Evolutionary conservation across 2,888 invertebrate species (phyloP).

Genomic region (Drosophila birchii): DNA sequence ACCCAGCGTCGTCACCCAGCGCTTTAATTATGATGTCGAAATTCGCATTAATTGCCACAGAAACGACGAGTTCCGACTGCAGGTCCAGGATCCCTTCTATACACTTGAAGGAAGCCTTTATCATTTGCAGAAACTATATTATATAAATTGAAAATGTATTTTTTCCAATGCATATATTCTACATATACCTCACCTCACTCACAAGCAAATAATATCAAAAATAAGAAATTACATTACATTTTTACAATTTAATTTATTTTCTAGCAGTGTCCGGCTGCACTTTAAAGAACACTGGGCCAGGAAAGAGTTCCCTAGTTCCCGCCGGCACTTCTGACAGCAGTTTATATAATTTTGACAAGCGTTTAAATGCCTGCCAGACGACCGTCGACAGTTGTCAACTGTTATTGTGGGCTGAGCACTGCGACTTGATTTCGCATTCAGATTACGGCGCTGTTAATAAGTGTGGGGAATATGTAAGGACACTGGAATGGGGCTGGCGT

Average conservation of each 20-base stretch:
- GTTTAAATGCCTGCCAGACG: constrained; percentile 68
- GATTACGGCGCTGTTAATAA: constrained; percentile 60
- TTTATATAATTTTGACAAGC: constrained; percentile 76
- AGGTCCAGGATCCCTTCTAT: constrained; percentile 23
- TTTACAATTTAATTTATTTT: neutral
- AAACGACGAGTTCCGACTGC: constrained; percentile 55
- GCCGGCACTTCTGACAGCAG: constrained; percentile 58
- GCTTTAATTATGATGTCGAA: constrained; percentile 80
- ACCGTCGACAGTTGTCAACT: constrained; percentile 76
- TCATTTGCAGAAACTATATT: neutral
- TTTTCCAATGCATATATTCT: too few relatives aligned
- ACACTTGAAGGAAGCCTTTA: constrained; percentile 6
- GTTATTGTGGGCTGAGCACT: constrained; percentile 52
- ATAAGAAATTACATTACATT: neutral
- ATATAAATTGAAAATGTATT: too few relatives aligned
- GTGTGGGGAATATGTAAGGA: constrained; percentile 20
- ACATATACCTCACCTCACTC: too few relatives aligned
- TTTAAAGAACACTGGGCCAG: constrained; percentile 17
- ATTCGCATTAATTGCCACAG: constrained; percentile 77
- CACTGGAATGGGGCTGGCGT: constrained; percentile 5
- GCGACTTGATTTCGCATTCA: constrained; percentile 63
- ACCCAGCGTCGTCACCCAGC: constrained; percentile 50
- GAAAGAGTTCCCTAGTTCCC: constrained; percentile 40
- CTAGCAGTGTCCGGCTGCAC: constrained; percentile 24
- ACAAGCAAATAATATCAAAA: neutral